Evolutionary conservation across 2,113 vertebrate genomes (phyloP).

Genomic region (Halcyon senegalensis): DNA sequence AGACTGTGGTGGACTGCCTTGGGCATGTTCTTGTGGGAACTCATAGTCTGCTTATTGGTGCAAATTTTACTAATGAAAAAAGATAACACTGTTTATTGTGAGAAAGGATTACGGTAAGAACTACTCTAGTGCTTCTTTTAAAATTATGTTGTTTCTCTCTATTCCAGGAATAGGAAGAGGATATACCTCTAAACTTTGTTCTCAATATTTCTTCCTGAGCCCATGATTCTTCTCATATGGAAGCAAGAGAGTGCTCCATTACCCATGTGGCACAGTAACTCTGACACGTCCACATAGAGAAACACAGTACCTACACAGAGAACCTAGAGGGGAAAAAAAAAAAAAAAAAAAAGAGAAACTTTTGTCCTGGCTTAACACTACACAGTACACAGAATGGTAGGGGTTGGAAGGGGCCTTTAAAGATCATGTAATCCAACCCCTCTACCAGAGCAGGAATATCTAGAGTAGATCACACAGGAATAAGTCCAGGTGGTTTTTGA

Average conservation of each 20-base stretch:
- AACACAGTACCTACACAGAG: not conserved
- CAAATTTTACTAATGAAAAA: not conserved
- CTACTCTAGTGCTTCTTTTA: not conserved
- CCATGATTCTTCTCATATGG: not conserved
- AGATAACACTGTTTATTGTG: constrained; percentile 40
- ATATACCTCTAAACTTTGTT: not conserved
- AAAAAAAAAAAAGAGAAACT: not conserved
- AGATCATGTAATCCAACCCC: too few species aligned
- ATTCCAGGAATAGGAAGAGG: not conserved
- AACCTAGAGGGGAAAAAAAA: not conserved
- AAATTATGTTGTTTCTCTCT: not conserved
- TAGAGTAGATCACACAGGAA: too few species aligned
- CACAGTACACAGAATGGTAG: not conserved
- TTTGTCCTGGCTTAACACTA: not conserved
- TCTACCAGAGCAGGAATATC: too few species aligned
- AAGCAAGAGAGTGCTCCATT: not conserved
- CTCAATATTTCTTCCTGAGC: not conserved
- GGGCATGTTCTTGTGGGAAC: constrained; percentile 34
- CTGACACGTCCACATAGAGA: not conserved
- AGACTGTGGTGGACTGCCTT: not conserved
- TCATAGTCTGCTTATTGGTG: not conserved
- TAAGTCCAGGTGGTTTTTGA: too few species aligned
- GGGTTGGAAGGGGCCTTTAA: too few species aligned
- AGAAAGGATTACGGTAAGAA: not conserved
- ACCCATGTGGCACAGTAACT: not conserved